Evolutionary conservation across 1,140 invertebrate species (phyloP).

Genomic region (Luehdorfia chinensis): DNA sequence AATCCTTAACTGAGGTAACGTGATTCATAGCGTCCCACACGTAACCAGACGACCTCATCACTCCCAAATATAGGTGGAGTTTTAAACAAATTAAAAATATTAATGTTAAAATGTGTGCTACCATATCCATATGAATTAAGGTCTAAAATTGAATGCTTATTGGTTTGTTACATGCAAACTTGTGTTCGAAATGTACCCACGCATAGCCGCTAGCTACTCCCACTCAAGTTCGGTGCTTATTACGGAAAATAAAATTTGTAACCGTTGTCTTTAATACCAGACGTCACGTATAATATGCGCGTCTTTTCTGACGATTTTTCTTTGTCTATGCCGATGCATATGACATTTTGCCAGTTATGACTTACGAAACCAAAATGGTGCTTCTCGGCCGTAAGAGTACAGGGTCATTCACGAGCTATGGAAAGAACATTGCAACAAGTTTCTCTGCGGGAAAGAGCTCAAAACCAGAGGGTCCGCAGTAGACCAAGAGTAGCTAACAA

Average conservation of each 20-base stretch:
- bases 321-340: too few species aligned
- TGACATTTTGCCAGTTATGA: too few species aligned
- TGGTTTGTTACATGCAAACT: not conserved
- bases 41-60: constrained; percentile 6
- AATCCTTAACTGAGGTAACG: not conserved
- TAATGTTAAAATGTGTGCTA: not conserved
- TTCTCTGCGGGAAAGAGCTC: too few species aligned
- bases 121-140: not conserved
- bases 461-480: too few species aligned
- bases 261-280: constrained; percentile 9
- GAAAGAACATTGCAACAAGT: too few species aligned
- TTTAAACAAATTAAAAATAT: not conserved
- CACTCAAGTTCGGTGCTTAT: constrained; percentile 8
- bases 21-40: constrained; percentile 11
- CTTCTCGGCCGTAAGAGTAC: too few species aligned
- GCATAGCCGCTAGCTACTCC: constrained; percentile 6
- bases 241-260: constrained; percentile 13
- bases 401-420: too few species aligned
- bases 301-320: too few species aligned
- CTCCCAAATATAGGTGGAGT: not conserved
- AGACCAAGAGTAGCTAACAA: too few species aligned
- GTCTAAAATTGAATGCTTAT: not conserved
- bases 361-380: too few species aligned
- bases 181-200: not conserved
- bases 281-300: not conserved